Conservation (phyloP, 2,113 vertebrate genomes). For the Opisthocomus hoazin region DNA sequence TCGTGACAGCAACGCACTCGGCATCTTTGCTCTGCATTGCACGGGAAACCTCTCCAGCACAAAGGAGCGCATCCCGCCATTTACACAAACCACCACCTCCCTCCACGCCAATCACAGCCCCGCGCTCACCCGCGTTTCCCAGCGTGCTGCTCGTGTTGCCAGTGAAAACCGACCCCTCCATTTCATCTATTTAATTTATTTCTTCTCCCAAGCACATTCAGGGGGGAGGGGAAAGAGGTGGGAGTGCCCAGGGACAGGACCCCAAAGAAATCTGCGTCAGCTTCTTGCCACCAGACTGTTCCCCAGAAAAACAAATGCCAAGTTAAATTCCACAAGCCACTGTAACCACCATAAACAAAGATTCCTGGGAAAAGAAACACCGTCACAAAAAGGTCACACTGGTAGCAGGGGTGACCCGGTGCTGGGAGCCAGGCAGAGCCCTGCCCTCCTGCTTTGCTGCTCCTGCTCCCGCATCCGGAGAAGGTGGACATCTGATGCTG, state of each 20-base stretch:
- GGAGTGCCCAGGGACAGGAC: background rate
- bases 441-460: background rate
- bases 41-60: background rate
- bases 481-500: background rate
- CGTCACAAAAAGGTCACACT: background rate
- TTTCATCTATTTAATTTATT: background rate
- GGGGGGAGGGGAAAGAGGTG: background rate
- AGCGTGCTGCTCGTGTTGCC: background rate
- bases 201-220: background rate
- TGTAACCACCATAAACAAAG: background rate
- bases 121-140: background rate
- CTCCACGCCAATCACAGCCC: background rate
- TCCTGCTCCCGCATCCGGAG: background rate
- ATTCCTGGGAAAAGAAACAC: background rate
- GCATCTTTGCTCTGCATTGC: background rate
- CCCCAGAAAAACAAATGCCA: slow-evolving; percentile 14
- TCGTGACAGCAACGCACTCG: background rate
- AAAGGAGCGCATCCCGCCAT: background rate
- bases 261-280: background rate
- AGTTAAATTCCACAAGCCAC: background rate
- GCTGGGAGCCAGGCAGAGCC: background rate
- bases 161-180: background rate
- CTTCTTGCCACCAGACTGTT: background rate
- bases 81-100: background rate
- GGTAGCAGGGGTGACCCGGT: background rate